Base-by-base conservation (phyloP, 2,888 invertebrate genomes). In the Caradrina clavipalpis region DNA sequence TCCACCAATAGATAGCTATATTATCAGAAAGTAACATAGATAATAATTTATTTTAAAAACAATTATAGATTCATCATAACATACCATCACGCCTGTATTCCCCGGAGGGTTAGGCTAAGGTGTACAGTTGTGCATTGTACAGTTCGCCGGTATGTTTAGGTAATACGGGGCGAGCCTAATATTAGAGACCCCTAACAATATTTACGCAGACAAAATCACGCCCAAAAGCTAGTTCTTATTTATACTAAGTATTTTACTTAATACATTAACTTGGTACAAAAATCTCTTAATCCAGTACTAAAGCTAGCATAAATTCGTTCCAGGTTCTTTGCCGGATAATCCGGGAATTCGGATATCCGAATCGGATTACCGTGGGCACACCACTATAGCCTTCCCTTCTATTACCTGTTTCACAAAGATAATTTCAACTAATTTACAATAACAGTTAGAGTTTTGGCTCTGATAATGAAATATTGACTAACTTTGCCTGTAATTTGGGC, bases 381-480 rank as follows among this genome's bases (percentile, higher is more conserved):
- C 6, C 80, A 76, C 81, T 78, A 70, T 51, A 54, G 17, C 26
- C 56, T 61, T 45, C 42, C 49, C 57, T 35, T 17, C 13, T 45
- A 62, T 64, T 65, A 76, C 76, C 76, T 76, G 76, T 62, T 65
- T 59, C 55, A n/a, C 39, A 39, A 45, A 62, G 76, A 76, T 76
- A 55, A 79, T 80, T 80, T 45, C 54, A 75, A 55, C 42, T 65
- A 51, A 76, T 80, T 65, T 22, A 59, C 60, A 80, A 69, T 76
- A 76, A 70, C 64, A 51, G 54, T 63, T 54, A 65, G 26, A 60
- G 58, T 76, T 77, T 42, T 39, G 35, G 42, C 5, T 69, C 22
- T 55, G 49, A 19, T 68, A 26, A 54, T 80, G 80, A 77, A 61
- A 69, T 69, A 77, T 76, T 68, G 76, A 64, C 19, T 15, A 64